Conservation (phyloP, 2,113 vertebrate genomes). For the Cacatua alba region DNA sequence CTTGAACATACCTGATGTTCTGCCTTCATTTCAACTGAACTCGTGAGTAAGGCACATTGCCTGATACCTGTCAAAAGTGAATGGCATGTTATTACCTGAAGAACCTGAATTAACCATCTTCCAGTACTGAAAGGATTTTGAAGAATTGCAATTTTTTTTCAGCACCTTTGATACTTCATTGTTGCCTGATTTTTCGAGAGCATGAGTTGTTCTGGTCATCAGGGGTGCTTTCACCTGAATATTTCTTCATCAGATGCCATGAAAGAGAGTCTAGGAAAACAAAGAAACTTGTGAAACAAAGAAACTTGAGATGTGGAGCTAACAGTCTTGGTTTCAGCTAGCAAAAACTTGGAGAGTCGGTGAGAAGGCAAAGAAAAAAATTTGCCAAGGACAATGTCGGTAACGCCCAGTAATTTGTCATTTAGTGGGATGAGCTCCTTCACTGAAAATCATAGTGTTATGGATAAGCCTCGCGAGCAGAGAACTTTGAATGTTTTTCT, state of each 20-base stretch:
- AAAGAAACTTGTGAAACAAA: slow-evolving; percentile 61
- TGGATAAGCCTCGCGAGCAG: slow-evolving; percentile 67
- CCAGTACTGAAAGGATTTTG: not conserved
- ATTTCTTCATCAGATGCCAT: not conserved
- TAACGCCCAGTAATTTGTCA: slow-evolving; percentile 54
- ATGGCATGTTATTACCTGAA: not conserved
- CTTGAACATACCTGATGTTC: not conserved
- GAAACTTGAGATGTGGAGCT: slow-evolving; percentile 57
- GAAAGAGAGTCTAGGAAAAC: not conserved
- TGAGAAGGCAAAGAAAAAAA: slow-evolving; percentile 35
- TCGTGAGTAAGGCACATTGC: slow-evolving; percentile 21
- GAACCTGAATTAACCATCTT: not conserved
- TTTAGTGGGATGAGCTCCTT: slow-evolving; percentile 79
- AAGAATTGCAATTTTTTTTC: not conserved
- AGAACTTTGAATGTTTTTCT: slow-evolving; percentile 78
- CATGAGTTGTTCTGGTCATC: not conserved
- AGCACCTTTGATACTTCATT: not conserved
- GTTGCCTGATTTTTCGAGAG: slow-evolving; percentile 35
- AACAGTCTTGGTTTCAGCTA: slow-evolving; percentile 10
- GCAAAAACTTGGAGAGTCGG: slow-evolving; percentile 50
- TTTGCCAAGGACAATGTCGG: slow-evolving; percentile 66
- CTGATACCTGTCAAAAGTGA: slow-evolving; percentile 11
- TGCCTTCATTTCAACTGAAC: slow-evolving; percentile 21
- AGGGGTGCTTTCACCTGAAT: not conserved
- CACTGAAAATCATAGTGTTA: slow-evolving; percentile 55